Evolutionary conservation across 2,888 invertebrate species (phyloP), one percentile per base, ranked within the genome.

Genomic region (Drosophila mimetica): DNA sequence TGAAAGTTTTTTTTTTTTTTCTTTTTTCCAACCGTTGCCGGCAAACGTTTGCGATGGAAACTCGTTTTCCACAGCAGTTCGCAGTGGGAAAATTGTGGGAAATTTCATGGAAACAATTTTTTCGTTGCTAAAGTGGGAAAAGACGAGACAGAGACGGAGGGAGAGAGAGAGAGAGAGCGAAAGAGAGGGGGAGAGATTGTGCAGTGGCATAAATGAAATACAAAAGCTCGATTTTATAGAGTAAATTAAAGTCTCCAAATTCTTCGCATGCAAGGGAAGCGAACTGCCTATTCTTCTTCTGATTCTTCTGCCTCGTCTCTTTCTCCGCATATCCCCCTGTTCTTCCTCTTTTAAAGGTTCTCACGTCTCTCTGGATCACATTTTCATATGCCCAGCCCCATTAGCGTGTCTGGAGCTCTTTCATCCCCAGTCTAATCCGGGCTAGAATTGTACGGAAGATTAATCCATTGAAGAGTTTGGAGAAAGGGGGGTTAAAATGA

Each of bases 61-160:
- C 79, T 48, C 69, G 83, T 87, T 87, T 75, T 57, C 55, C 55
- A 57, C 36, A 28, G 53, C 53, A 73, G 71, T 37, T 52, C 14
- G 69, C 53, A 41, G 58, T 50, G 70, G 74, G 67, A 74, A 84
- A 84, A 79, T 86, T 88, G 88, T 86, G 83, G 86, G 83, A 84
- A 83, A 87, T 82, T 65, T 87, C 77, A 85, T 85, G 82, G 84
- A 76, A 83, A 81, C 76, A 76, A 79, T 79, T 85, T 74, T 85
- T 75, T 77, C 77, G 50, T 22, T 25, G 50, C 14, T 44, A 34
- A 32, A 22, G 20, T 20, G 28, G 53, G 30, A 11, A 47, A 37
- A 36, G 54, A 16, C 22, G 52, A 50, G 51, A 51, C 9, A 34
- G 16, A 30, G 5, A 32, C 6, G 30, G n/a, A n/a, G 14, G 11